These are phyloP conservation scores for Eupsittula cactorum DNA, from an alignment of 2,113 vertebrate species.

Conservation along the genomic window DNA sequence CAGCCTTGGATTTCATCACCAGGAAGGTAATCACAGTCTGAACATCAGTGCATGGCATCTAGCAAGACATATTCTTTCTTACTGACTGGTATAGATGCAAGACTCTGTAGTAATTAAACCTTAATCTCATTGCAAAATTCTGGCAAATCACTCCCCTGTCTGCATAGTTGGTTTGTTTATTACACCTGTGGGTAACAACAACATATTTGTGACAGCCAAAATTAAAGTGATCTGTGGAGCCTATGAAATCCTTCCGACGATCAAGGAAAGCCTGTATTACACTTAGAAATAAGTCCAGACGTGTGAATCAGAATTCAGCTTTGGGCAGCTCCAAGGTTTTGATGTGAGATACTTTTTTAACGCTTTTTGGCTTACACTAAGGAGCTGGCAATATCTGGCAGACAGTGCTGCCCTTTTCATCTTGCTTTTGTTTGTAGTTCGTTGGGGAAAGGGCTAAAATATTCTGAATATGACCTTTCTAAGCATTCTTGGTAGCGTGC, in stretches of 20 bases:
- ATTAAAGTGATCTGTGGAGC: background rate
- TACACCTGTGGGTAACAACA: background rate
- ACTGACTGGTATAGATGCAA: background rate
- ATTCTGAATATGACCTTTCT: constrained; percentile 44
- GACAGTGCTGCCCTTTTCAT: constrained; percentile 49
- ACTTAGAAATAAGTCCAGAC: background rate
- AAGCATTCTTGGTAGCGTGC: background rate
- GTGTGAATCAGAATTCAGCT: constrained; percentile 25
- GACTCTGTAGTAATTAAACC: background rate
- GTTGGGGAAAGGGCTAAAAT: constrained; percentile 48
- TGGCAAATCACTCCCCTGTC: background rate
- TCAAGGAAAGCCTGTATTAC: background rate
- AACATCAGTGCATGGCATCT: background rate
- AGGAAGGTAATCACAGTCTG: background rate
- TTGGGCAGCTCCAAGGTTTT: background rate
- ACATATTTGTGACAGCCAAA: background rate
- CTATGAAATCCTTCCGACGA: background rate
- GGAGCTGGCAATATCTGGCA: background rate
- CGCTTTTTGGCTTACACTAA: background rate
- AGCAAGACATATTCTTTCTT: background rate
- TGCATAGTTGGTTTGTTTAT: background rate
- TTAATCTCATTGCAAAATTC: background rate
- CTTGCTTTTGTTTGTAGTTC: constrained; percentile 45
- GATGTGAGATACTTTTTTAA: constrained; percentile 41
- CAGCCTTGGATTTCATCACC: background rate